Base-by-base conservation (phyloP, 2,888 invertebrate species). In the Gastracanthus pulcherrimus region DNA sequence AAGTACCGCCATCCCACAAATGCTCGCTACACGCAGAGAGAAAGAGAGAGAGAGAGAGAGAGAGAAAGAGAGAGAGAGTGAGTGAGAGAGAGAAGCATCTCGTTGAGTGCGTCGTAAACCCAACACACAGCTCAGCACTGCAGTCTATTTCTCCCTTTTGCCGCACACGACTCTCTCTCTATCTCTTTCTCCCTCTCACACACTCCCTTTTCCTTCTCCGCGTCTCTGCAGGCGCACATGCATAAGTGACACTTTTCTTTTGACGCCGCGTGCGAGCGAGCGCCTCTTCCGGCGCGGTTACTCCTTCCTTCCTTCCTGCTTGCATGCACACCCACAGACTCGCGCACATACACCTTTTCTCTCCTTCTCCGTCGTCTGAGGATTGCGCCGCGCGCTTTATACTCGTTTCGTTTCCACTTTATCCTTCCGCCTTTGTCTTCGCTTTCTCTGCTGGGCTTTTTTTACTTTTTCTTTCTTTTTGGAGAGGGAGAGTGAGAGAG, bases 191-290 rank as follows among this genome's bases (percentile, higher is more conserved):
- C n/a, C n/a, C n/a, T n/a, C n/a, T n/a, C n/a, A n/a, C n/a, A n/a
- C n/a, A n/a, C n/a, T n/a, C n/a, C n/a, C n/a, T 31, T 55, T 41
- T 48, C 31, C 58, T 75, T 70, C 36, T 41, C 66, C 29, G 9
- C 64, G 23, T 48, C 13, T 67, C n/a, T n/a, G n/a, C n/a, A n/a
- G n/a, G 34, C 62, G 23, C 55, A 71, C 60, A 77, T 70, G 80
- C 74, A 80, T 69, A 79, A 79, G 79, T 74, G 74, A 79, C 79
- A 67, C 58, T 36, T 74, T 82, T 77, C 58, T 74, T 66, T 67
- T 75, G 31, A 66, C 26, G 70, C 45, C 38, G 45, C 74, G 67
- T 66, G n/a, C n/a, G n/a, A n/a, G n/a, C n/a, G n/a, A 9, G 41
- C 13, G 0, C 19, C 71, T 58, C 79, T 51, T 36, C 62, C 71